Percentiles rank a stretch among this genome's conserved stretches.
Conservation (phyloP, 2,888 invertebrate species). For the Lithophane socia region DNA sequence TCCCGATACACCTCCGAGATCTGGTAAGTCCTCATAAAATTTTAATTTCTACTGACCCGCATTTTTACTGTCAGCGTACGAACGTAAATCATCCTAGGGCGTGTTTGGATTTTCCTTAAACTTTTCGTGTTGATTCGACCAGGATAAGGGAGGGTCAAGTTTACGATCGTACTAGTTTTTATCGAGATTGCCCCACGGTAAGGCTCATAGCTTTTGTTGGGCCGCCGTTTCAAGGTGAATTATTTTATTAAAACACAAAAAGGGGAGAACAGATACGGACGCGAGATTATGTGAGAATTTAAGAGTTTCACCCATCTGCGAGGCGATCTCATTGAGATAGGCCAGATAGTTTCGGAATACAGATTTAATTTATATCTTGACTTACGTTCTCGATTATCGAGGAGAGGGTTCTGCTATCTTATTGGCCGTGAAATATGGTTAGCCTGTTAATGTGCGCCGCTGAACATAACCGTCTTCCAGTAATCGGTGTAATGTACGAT, state of each 20-base stretch:
- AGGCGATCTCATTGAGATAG: slow-evolving; percentile 73
- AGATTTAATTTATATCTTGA: slow-evolving; percentile 62
- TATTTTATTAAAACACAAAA: slow-evolving; percentile 85
- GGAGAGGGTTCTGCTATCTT: slow-evolving; percentile 44
- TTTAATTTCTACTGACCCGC: slow-evolving; percentile 84
- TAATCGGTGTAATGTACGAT: slow-evolving; percentile 34
- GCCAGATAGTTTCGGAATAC: slow-evolving; percentile 65
- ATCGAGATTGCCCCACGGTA: slow-evolving; percentile 85
- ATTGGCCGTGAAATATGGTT: slow-evolving; percentile 48
- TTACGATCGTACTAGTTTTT: slow-evolving; percentile 86
- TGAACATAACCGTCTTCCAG: slow-evolving; percentile 35
- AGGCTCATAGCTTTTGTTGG: slow-evolving; percentile 82
- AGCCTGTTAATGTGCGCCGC: slow-evolving; percentile 28
- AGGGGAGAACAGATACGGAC: slow-evolving; percentile 73
- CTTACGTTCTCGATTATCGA: slow-evolving; percentile 46
- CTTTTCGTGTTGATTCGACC: slow-evolving; percentile 83
- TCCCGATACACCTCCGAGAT: slow-evolving; percentile 72
- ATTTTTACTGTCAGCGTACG: slow-evolving; percentile 80
- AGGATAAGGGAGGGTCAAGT: slow-evolving; percentile 86
- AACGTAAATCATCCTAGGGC: slow-evolving; percentile 82
- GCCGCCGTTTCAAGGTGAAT: slow-evolving; percentile 81
- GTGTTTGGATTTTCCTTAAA: slow-evolving; percentile 72
- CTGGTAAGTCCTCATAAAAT: slow-evolving; percentile 77
- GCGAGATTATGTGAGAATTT: slow-evolving; percentile 82
- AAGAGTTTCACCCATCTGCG: slow-evolving; percentile 77